Conservation (phyloP, 2,113 vertebrate genomes). For the Urocitellus parryii region DNA sequence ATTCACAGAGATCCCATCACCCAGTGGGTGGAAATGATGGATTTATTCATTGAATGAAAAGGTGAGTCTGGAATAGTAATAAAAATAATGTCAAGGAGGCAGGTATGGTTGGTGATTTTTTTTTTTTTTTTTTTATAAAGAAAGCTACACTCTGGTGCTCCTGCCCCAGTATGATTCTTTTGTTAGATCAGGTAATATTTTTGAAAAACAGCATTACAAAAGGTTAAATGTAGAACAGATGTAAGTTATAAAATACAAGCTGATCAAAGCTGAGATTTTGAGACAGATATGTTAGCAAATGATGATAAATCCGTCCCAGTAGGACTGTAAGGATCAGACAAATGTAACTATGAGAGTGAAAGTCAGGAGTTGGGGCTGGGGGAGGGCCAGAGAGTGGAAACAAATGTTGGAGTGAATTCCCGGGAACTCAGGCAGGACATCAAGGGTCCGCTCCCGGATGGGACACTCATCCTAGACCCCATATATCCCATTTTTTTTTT, state of each 20-base stretch:
- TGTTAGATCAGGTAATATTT: conserved; percentile 94
- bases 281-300: conserved; percentile 98
- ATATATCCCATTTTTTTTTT: conserved; percentile 86
- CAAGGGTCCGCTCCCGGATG: conserved; percentile 82
- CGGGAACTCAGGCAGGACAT: conserved; percentile 88
- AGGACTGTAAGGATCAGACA: conserved; percentile 95
- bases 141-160: conserved; percentile 74
- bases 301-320: conserved; percentile 99
- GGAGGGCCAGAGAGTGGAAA: conserved; percentile 88
- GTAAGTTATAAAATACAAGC: conserved; percentile 98
- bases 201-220: conserved; percentile 96
- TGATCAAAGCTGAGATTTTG: conserved; percentile 98
- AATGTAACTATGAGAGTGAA: conserved; percentile 94
- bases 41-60: conserved; percentile 67
- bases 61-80: neutral
- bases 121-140: conserved; percentile 14
- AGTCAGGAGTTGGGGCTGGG: conserved; percentile 85
- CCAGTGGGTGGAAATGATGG: neutral
- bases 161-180: conserved; percentile 89
- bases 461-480: conserved; percentile 85
- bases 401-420: conserved; percentile 92
- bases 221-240: conserved; percentile 99
- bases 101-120: conserved; percentile 39
- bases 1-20: neutral
- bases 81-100: conserved; percentile 45